Evolutionary conservation across 2,797 vertebrate species (phyloP).

Genomic region (Phoeniculus purpureus): DNA sequence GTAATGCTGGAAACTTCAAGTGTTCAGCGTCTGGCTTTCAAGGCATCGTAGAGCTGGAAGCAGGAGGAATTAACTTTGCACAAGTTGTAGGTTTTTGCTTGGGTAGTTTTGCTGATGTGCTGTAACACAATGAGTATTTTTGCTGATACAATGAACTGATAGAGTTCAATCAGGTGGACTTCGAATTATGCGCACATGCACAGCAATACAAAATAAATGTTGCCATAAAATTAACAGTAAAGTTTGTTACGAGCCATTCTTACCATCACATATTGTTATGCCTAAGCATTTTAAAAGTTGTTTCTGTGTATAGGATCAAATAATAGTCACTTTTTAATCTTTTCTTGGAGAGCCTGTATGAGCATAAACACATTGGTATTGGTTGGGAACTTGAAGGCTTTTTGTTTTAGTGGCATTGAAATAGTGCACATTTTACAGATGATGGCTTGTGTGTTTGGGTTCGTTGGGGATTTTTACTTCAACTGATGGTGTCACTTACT

Average conservation of each 20-base stretch:
- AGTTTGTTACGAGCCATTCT: neutral
- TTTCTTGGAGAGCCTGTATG: neutral
- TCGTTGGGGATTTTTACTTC: no score
- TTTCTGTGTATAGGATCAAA: neutral
- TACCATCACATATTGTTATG: neutral
- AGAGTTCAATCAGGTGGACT: neutral
- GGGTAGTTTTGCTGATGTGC: neutral
- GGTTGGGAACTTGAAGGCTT: neutral
- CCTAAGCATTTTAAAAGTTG: neutral
- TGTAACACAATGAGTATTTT: neutral
- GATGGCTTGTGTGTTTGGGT: no score
- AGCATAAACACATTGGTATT: neutral
- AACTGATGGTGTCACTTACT: neutral
- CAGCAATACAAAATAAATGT: no score
- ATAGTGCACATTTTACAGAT: rapidly evolving
- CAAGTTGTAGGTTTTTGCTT: neutral
- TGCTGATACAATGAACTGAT: neutral
- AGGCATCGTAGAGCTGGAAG: neutral
- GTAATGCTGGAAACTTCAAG: neutral
- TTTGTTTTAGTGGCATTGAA: neutral
- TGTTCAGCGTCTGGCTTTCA: neutral
- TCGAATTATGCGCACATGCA: rapidly evolving
- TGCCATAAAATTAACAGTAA: neutral
- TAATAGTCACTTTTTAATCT: neutral
- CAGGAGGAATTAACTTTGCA: neutral